phyloP scores from a whole-genome alignment of 2,797 vertebrate species.

The Emys orbicularis region DNA sequence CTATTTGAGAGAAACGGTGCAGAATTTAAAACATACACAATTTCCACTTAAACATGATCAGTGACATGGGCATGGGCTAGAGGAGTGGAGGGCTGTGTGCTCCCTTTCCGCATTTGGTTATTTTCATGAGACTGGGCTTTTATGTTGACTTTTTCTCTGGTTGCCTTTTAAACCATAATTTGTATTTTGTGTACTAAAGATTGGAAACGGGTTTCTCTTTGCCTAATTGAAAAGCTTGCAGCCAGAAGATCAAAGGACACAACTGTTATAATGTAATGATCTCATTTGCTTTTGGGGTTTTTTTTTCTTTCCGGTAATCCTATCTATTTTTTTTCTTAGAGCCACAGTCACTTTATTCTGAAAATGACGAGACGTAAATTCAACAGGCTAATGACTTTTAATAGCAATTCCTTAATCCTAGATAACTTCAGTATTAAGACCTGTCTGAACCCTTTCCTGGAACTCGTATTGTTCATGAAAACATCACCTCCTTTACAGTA shows the following conservation, averaged over 20 bases:
- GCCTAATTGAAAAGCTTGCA: not conserved
- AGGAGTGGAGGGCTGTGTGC: not conserved
- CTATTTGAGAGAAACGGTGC: not conserved
- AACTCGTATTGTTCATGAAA: not conserved
- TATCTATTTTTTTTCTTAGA: not conserved
- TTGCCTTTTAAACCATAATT: not conserved
- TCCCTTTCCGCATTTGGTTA: not conserved
- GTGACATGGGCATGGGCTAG: not conserved
- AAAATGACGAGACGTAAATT: conserved; percentile 4
- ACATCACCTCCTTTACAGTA: not conserved
- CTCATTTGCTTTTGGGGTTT: not conserved
- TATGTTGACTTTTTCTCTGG: not conserved
- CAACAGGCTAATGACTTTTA: not conserved
- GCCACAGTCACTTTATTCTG: not conserved
- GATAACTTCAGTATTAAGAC: not conserved
- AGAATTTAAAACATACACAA: fast-evolving
- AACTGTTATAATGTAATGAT: not conserved
- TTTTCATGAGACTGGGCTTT: not conserved
- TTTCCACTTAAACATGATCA: not conserved
- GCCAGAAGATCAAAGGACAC: not conserved
- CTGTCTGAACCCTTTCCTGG: not conserved
- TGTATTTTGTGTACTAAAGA: not conserved
- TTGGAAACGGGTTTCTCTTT: not conserved
- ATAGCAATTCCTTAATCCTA: not conserved
- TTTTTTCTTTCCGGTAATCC: not conserved